Base-by-base conservation (phyloP, 2,888 invertebrate genomes). In the Chymomyza caudatula region DNA sequence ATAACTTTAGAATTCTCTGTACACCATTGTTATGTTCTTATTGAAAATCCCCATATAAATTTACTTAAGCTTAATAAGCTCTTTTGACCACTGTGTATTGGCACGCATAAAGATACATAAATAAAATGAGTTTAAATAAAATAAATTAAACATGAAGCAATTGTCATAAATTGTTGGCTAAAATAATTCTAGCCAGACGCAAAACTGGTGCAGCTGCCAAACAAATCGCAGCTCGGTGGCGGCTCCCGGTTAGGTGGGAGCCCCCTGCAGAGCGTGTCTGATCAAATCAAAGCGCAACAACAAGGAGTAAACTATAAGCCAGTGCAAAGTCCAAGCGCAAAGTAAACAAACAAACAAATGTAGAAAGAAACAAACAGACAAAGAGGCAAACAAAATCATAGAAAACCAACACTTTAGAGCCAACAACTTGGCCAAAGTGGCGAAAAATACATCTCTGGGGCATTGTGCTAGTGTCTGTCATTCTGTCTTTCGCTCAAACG, bases 361-460 rank as follows among this genome's bases (percentile, higher is more conserved):
- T 61, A 62, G 17, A 47, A 44, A 47, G 15, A 47, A 47, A 47
- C 47, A 47, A 47, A 47, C n/a, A 47, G 19, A 47, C 47, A 47
- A 47, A 47, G 67, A 74, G 71, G 70, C 79, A 71, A 70, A 84
- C 73, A 78, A 71, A 80, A 73, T 86, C 82, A 71, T 78, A 85
- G 81, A 71, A 82, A 81, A 25, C 69, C 81, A 84, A 80, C 82
- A 84, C 84, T 86, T 81, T 84, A 63, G 66, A 62, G 66, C 66
- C 60, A 54, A 57, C 66, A 60, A 63, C 25, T 59, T 37, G 60
- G 57, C 67, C 67, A 75, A 80, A 77, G 86, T 80, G 86, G 71
- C 80, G 73, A 85, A 81, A 78, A 80, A 81, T 81, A 86, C 65
- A 73, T 71, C 80, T 86, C 65, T 57, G 74, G 79, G 86, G 76